These are phyloP conservation scores for Python bivittatus DNA, from an alignment of 2,113 vertebrate species.

Conservation along the genomic window DNA sequence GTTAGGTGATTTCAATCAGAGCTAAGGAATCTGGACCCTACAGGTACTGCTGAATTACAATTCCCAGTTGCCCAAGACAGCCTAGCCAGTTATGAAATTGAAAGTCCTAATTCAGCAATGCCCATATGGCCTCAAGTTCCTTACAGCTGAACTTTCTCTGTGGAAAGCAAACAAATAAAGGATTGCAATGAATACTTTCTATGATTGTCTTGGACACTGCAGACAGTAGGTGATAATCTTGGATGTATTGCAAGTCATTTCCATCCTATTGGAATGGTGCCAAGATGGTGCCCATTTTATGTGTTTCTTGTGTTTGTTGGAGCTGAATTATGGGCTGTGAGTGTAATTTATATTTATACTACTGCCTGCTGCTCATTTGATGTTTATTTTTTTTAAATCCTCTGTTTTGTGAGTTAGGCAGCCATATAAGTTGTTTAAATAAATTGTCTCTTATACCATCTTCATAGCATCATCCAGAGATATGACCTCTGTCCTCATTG, in stretches of 20 bases:
- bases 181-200: not conserved
- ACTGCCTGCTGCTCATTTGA: not conserved
- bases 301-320: not conserved
- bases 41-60: not conserved
- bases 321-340: not conserved
- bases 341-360: not conserved
- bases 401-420: not conserved
- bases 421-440: not conserved
- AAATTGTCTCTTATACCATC: not conserved
- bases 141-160: not conserved
- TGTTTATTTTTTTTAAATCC: not conserved
- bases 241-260: not conserved
- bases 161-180: not conserved
- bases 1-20: not conserved
- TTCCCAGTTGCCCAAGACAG: not conserved
- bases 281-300: not conserved
- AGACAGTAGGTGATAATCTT: not conserved
- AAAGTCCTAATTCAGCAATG: not conserved
- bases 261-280: not conserved
- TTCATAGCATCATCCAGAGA: not conserved
- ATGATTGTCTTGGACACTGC: not conserved
- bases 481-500: not conserved
- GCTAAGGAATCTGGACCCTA: not conserved
- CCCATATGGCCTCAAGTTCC: not conserved
- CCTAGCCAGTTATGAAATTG: not conserved